Base-by-base conservation (phyloP, 2,113 vertebrate species). In the Eonycteris spelaea region DNA sequence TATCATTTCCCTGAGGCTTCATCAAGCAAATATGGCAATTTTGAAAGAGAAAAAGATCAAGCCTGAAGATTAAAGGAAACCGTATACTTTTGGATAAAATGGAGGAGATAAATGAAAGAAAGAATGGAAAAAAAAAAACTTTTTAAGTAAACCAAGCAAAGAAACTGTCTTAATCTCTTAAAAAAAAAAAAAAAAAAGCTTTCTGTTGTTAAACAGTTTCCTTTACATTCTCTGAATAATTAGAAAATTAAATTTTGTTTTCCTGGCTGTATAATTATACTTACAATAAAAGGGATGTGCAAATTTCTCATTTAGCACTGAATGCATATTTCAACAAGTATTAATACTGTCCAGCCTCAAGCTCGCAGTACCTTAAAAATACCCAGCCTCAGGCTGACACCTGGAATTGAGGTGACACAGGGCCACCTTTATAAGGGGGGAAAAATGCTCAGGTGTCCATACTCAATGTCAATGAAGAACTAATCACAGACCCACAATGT, bases 1-100 rank as follows among this genome's bases (percentile, higher is more conserved):
- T 98, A 96, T 98, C 98, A 98, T 98, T 98, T 98, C 98, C 97
- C 98, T 98, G 99, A 99, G 99, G 99, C 98, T 99, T 99, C 99
- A 99, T 99, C 97, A 98, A 98, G 98, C 98, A 98, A 97, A 96
- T 65, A 95, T 77, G 90, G 95, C 70, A 3, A 97, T 97, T 83
- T 83, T 43, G 94, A 89, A 96, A 93, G 98, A 53, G 91, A 87
- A 95, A 95, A 80, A 97, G 43, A 15, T 75, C 0, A 55, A 86
- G 77, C 88, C 75, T 70, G 95, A 90, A 92, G 89, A 94, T 59
- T 40, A 95, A 74, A 95, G 86, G 19, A 89, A 86, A 84, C 55
- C 24, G 74, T 38, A 26, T 11, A 78, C 3, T 78, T 87, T 90
- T 10, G 13, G 79, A 73, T 35, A 90, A 87, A 91, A 82, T 38